These are phyloP conservation scores for Oryzias dopingdopingensis DNA, from an alignment of 2,797 vertebrate genomes.

Conservation along the genomic window DNA sequence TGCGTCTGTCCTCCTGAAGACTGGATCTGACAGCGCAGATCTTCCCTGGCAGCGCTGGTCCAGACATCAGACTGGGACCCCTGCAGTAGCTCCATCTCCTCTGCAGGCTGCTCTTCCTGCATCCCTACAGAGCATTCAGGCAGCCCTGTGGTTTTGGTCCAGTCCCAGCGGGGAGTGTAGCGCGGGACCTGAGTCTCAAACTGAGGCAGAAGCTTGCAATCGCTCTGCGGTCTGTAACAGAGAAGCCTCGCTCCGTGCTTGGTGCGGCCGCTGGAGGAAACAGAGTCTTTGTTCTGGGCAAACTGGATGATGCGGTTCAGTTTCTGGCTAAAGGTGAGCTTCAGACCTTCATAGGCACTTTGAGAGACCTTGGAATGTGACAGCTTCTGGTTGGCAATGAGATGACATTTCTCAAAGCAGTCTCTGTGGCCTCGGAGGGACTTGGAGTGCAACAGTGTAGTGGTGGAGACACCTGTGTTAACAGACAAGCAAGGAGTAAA, in stretches of 20 bases:
- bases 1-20: slow-evolving; percentile 47
- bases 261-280: slow-evolving; percentile 72
- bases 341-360: slow-evolving; percentile 92
- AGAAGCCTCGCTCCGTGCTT: slow-evolving; percentile 81
- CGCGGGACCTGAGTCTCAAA: slow-evolving; percentile 90
- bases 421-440: slow-evolving; percentile 94
- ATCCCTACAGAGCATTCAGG: slow-evolving; percentile 68
- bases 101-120: slow-evolving; percentile 74
- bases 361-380: slow-evolving; percentile 86
- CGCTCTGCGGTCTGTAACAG: slow-evolving; percentile 84
- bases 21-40: slow-evolving; percentile 62
- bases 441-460: slow-evolving; percentile 89
- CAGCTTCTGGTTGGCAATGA: slow-evolving; percentile 96
- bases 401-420: slow-evolving; percentile 98
- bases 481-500: slow-evolving; percentile 30
- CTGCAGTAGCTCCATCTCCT: slow-evolving; percentile 80
- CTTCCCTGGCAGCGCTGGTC: slow-evolving; percentile 65
- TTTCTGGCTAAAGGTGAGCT: slow-evolving; percentile 91
- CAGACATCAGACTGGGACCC: slow-evolving; percentile 69
- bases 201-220: slow-evolving; percentile 84
- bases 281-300: slow-evolving; percentile 90
- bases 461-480: slow-evolving; percentile 83
- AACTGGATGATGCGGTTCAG: slow-evolving; percentile 94
- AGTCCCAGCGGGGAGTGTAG: slow-evolving; percentile 87
- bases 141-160: slow-evolving; percentile 63